phyloP scores from a whole-genome alignment of 2,888 invertebrate genomes.

The Diaperis boleti region DNA sequence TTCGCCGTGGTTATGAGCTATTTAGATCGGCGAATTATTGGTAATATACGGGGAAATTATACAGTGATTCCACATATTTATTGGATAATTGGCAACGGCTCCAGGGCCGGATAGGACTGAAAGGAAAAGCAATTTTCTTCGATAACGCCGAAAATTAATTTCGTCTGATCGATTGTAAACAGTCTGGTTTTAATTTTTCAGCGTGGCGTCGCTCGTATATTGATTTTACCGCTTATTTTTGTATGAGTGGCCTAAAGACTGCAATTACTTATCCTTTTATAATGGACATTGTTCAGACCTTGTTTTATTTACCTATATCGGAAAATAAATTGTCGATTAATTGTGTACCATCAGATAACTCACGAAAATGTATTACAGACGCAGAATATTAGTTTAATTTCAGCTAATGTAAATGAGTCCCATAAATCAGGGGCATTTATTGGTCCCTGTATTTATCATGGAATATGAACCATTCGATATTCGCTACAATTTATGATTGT shows the following conservation, averaged over 20 bases:
- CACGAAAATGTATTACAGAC: constrained; percentile 11
- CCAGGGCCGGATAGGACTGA: not conserved
- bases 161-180: constrained; percentile 9
- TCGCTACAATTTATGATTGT: constrained; percentile 24
- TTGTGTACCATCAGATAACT: constrained; percentile 7
- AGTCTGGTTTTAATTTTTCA: not conserved
- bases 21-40: constrained; percentile 15
- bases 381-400: constrained; percentile 29
- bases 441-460: constrained; percentile 28
- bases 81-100: constrained; percentile 15
- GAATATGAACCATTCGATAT: constrained; percentile 31
- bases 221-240: not conserved
- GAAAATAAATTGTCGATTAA: constrained; percentile 4
- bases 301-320: not conserved
- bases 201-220: not conserved
- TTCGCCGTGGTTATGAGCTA: constrained; percentile 12
- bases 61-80: constrained; percentile 14
- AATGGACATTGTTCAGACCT: too few species aligned
- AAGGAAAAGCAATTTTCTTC: constrained; percentile 20
- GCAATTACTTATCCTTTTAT: too few species aligned
- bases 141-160: constrained; percentile 11
- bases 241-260: too few species aligned
- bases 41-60: constrained; percentile 17
- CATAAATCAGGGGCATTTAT: constrained; percentile 34
- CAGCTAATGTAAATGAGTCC: constrained; percentile 31